Conservation (phyloP, 2,888 invertebrate genomes). For the Epinotia demarniana region DNA sequence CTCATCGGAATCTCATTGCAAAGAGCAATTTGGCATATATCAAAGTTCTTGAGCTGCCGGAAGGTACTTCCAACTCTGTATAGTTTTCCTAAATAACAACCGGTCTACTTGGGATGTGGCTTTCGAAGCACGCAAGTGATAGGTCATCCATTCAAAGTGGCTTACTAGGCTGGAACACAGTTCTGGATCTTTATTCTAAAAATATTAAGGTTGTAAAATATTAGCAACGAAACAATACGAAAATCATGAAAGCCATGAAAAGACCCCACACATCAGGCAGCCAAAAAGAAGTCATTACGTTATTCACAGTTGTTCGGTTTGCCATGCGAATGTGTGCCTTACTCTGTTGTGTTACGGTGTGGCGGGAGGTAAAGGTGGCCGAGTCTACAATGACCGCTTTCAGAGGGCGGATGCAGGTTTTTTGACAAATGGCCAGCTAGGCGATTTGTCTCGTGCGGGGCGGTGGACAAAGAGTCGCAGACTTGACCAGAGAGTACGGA, state of each 20-base stretch:
- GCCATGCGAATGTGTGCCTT: constrained; percentile 55
- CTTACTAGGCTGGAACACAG: no score
- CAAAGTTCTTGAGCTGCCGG: no score
- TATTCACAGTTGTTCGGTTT: constrained; percentile 57
- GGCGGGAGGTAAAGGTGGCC: constrained; percentile 43
- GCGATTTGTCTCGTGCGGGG: constrained; percentile 82
- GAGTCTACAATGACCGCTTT: constrained; percentile 74
- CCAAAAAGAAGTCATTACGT: constrained; percentile 58
- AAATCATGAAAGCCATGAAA: constrained; percentile 48
- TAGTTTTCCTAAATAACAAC: no score
- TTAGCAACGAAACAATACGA: constrained; percentile 45
- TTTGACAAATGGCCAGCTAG: constrained; percentile 83
- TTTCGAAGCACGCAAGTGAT: no score
- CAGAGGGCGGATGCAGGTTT: constrained; percentile 82
- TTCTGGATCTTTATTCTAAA: neutral
- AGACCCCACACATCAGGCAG: constrained; percentile 54
- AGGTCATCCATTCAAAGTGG: no score
- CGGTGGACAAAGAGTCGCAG: constrained; percentile 73
- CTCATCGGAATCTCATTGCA: no score
- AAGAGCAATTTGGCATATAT: no score
- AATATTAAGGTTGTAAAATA: constrained; percentile 2
- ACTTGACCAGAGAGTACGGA: neutral
- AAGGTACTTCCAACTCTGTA: no score
- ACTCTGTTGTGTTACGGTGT: constrained; percentile 51
- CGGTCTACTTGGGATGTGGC: no score